Evolutionary conservation across 2,888 invertebrate species (phyloP), one percentile per base, ranked within the genome.

Genomic region (Campaea margaritaria): DNA sequence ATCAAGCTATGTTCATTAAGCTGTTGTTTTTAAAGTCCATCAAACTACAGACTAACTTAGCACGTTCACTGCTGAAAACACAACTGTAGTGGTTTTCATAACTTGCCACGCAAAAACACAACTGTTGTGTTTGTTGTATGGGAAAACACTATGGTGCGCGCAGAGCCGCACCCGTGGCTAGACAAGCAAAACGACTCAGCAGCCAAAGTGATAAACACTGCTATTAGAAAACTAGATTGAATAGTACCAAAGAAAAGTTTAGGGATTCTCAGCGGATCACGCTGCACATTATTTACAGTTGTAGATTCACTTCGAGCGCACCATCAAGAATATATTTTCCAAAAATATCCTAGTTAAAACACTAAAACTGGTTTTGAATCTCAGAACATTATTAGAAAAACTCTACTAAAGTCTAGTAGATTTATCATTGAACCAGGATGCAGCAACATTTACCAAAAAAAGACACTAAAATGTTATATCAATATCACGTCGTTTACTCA

Each of bases 261-360:
- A 7, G 21, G 67, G 70, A 65, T 47, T 28, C 58, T 67, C 72
- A 76, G 69, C 64, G 43, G 65, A 64, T 58, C 60, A 55, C 45
- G 52, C 45, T 55, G 57, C 49, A n/a, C 5, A 12, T 36, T 61
- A 58, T 59, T 65, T 57, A 49, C 49, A 54, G 61, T 54, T 60
- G 70, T 62, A 69, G 63, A 72, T 65, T 70, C 59, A 76, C 70
- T 85, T 83, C 80, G 81, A 85, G 83, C 68, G 73, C 41, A 59
- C 69, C 61, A 70, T 75, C 72, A 39, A 43, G 72, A 81, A 83
- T 85, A 81, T 82, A 82, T 72, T 79, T 78, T 72, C 76, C 76
- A 64, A 21, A 9, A 39, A 36, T 36, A 36, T n/a, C n/a, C n/a
- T n/a, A n/a, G n/a, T n/a, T n/a, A n/a, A n/a, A n/a, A 21, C 21